Evolutionary conservation across 2,113 vertebrate species (phyloP).

Genomic region (Halichoerus grypus): DNA sequence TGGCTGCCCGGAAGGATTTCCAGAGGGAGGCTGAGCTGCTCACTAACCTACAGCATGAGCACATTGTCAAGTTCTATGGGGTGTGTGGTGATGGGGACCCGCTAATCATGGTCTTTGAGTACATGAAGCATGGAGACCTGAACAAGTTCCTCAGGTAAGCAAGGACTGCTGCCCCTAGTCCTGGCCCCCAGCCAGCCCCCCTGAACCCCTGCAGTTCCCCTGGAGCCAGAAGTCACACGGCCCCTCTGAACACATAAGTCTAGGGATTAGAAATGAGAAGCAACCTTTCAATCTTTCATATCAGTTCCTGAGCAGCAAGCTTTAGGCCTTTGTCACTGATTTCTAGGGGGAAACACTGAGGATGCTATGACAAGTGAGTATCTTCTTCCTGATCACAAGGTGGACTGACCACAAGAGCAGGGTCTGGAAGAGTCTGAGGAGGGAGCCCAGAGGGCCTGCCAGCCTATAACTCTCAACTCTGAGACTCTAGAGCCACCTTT

Average conservation of each 20-base stretch:
- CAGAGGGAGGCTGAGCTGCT: slow-evolving; percentile 98
- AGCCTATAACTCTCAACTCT: not conserved
- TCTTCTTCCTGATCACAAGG: not conserved
- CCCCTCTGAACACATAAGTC: not conserved
- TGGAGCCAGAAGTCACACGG: not conserved
- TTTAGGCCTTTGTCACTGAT: not conserved
- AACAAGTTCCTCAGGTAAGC: slow-evolving; percentile 98
- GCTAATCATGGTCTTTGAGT: slow-evolving; percentile 99
- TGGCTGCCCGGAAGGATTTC: slow-evolving; percentile 98
- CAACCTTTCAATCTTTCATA: not conserved
- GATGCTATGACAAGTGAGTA: not conserved
- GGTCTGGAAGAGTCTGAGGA: not conserved
- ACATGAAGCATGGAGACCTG: slow-evolving; percentile 99
- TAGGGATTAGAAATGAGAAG: not conserved
- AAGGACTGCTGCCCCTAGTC: fast-evolving
- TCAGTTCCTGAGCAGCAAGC: not conserved
- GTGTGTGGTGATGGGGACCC: slow-evolving; percentile 98
- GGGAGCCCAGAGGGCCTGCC: not conserved
- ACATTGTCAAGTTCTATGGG: slow-evolving; percentile 98
- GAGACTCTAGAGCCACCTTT: not conserved
- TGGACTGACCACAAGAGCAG: not conserved
- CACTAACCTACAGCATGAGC: slow-evolving; percentile 98
- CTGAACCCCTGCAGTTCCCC: fast-evolving
- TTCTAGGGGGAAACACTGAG: not conserved
- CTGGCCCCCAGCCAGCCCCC: fast-evolving